Percentiles rank a stretch among this genome's conserved stretches.
Evolutionary conservation across 1,140 invertebrate genomes (phyloP).

Genomic region (Achatina immaculata): DNA sequence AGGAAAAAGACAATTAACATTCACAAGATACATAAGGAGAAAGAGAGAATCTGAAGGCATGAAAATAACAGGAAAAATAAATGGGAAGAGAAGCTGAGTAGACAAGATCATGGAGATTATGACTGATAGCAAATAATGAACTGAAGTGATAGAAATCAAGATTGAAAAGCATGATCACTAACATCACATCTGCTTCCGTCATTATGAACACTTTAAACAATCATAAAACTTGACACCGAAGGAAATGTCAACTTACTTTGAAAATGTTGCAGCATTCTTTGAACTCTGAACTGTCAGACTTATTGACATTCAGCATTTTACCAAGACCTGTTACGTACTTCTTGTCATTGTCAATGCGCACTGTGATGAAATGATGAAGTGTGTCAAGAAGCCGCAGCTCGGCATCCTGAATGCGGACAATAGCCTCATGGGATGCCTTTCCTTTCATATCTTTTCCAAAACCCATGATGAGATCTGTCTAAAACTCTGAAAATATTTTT

Average conservation of each 20-base stretch:
- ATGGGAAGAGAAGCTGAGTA: too few relatives aligned
- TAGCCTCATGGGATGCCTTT: constrained; percentile 81
- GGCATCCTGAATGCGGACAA: constrained; percentile 88
- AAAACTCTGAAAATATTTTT: not conserved
- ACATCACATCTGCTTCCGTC: too few relatives aligned
- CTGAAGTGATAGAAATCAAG: too few relatives aligned
- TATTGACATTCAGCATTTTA: constrained; percentile 82
- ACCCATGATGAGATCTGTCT: constrained; percentile 78
- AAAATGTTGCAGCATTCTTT: constrained; percentile 47
- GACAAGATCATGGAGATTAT: too few relatives aligned
- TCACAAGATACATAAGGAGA: too few relatives aligned
- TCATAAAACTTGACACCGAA: too few relatives aligned
- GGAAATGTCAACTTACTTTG: constrained; percentile 45
- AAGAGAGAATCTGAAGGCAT: too few relatives aligned
- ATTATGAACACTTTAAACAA: too few relatives aligned
- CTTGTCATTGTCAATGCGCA: constrained; percentile 89
- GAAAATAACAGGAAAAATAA: too few relatives aligned
- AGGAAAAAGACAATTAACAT: too few relatives aligned
- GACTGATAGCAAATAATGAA: too few relatives aligned
- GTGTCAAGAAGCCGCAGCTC: constrained; percentile 90
- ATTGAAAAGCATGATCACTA: too few relatives aligned
- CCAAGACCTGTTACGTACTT: constrained; percentile 88
- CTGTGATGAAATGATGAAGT: constrained; percentile 86
- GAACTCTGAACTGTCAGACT: constrained; percentile 64
- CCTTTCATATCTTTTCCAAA: constrained; percentile 87